Conservation (phyloP, 2,113 vertebrate species). For the Dinomys branickii region DNA sequence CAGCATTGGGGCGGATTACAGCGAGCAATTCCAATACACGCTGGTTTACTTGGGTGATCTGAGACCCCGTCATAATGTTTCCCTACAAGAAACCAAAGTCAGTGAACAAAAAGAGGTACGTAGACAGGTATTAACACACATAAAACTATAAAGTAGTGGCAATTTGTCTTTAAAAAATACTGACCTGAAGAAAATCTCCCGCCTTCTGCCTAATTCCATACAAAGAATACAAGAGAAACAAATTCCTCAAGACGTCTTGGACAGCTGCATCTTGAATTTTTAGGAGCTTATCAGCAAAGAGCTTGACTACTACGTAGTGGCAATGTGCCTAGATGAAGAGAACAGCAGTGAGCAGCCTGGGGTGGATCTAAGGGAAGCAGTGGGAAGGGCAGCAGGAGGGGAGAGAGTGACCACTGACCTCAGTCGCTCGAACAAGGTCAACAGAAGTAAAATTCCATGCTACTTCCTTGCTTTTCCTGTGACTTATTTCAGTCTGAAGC, state of each 20-base stretch:
- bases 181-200: slow-evolving; percentile 96
- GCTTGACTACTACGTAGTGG: slow-evolving; percentile 95
- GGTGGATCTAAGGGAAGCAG: fast-evolving
- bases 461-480: slow-evolving; percentile 91
- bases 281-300: slow-evolving; percentile 92
- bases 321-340: slow-evolving; percentile 92
- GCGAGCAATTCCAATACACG: slow-evolving; percentile 92
- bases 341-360: neutral
- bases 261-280: slow-evolving; percentile 88
- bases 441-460: slow-evolving; percentile 97
- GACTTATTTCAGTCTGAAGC: slow-evolving; percentile 91
- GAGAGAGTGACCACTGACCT: slow-evolving; percentile 86
- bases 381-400: too few relatives aligned
- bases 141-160: neutral
- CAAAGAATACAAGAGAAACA: slow-evolving; percentile 93
- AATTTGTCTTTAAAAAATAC: slow-evolving; percentile 52
- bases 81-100: slow-evolving; percentile 84
- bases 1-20: slow-evolving; percentile 91
- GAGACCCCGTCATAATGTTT: slow-evolving; percentile 89
- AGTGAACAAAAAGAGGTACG: neutral
- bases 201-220: slow-evolving; percentile 91
- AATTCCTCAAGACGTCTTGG: slow-evolving; percentile 88
- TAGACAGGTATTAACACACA: fast-evolving
- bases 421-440: slow-evolving; percentile 95
- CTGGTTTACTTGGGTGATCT: slow-evolving; percentile 90